Evolutionary conservation across 2,113 vertebrate species (phyloP).

Genomic region (Bettongia penicillata): DNA sequence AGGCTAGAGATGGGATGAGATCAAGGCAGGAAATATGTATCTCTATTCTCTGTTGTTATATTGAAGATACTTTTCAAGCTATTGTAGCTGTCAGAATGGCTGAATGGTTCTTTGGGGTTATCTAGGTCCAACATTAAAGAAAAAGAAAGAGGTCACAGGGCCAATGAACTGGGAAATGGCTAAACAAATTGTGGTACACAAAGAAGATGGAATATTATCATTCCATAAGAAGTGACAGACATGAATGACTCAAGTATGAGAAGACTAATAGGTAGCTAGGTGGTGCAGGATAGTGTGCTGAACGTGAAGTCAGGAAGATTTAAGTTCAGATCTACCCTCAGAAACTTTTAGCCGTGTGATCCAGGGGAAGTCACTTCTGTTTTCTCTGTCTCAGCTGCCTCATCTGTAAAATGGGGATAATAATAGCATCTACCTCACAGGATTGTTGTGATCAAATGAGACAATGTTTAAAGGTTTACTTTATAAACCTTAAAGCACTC

Average conservation of each 20-base stretch:
- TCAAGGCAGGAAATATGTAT: not conserved
- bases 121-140: not conserved
- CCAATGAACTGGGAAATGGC: not conserved
- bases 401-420: not conserved
- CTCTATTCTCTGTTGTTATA: not conserved
- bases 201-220: not conserved
- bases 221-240: not conserved
- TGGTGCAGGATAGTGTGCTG: no score
- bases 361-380: not conserved
- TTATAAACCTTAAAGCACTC: not conserved
- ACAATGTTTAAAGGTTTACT: not conserved
- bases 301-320: not conserved
- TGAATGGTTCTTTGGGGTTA: not conserved
- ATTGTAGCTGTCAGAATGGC: not conserved
- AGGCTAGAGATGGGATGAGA: not conserved
- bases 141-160: not conserved
- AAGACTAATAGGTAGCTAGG: not conserved
- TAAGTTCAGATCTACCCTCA: not conserved
- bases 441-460: not conserved
- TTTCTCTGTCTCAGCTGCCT: not conserved
- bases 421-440: not conserved
- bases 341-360: not conserved
- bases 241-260: not conserved
- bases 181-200: not conserved
- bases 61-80: not conserved